Conservation (phyloP, 2,113 vertebrate species). For the Syngnathus floridae region DNA sequence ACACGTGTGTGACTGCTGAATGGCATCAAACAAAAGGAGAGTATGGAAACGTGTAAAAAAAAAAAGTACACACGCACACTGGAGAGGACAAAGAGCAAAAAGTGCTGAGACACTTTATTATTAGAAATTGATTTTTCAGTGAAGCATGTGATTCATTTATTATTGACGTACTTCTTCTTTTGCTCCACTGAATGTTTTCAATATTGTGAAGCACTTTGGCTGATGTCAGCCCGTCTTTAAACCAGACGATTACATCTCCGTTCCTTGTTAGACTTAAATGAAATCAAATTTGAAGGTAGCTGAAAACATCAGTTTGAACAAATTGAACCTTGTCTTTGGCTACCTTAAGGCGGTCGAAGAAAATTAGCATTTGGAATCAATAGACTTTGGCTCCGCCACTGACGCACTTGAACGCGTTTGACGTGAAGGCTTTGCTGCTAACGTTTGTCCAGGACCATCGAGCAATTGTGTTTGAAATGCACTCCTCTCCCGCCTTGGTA, state of each 20-base stretch:
- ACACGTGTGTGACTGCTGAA: background rate
- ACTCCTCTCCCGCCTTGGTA: slow-evolving; percentile 29
- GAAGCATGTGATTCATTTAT: too few species aligned
- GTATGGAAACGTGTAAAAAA: too few species aligned
- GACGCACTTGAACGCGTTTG: background rate
- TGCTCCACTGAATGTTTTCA: too few species aligned
- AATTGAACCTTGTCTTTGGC: background rate
- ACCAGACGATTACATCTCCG: background rate
- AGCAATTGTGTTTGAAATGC: slow-evolving; percentile 29
- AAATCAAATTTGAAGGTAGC: background rate
- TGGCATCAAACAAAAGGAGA: background rate
- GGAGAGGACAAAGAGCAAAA: too few species aligned
- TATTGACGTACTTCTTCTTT: too few species aligned
- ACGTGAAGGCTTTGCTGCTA: slow-evolving; percentile 7
- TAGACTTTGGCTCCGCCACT: background rate
- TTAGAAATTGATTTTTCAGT: too few species aligned
- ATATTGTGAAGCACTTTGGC: too few species aligned
- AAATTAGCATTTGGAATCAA: background rate
- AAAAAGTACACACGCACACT: background rate
- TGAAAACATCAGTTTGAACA: background rate
- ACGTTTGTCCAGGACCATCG: slow-evolving; percentile 8
- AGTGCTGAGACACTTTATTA: too few species aligned
- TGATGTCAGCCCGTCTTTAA: background rate
- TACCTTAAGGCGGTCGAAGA: background rate
- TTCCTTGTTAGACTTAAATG: background rate